A percentile compares a stretch with the other conserved stretches of the same genome.
These are phyloP conservation scores for Yponomeuta malinellus DNA, from an alignment of 2,888 invertebrate genomes.

Conservation along the genomic window DNA sequence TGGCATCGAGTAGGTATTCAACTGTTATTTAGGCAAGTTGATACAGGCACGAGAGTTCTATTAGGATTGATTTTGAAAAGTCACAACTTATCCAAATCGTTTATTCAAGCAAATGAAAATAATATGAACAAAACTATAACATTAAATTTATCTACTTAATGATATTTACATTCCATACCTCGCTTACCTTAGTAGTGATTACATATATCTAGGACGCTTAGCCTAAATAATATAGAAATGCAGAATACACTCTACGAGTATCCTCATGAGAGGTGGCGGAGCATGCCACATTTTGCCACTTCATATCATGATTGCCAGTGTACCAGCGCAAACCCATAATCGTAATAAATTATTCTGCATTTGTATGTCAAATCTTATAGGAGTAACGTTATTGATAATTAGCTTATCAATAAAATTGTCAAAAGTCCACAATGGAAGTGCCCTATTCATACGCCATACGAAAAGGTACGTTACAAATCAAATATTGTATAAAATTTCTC, in stretches of 20 bases:
- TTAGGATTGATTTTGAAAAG: conserved; percentile 28
- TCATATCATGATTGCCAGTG: neutral
- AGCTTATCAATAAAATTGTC: conserved; percentile 42
- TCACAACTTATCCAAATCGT: conserved; percentile 67
- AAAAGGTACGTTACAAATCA: neutral
- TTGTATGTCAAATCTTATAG: conserved; percentile 54
- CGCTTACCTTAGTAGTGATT: conserved; percentile 58
- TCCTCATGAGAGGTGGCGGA: neutral
- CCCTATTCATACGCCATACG: conserved; percentile 24
- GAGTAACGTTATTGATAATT: conserved; percentile 46
- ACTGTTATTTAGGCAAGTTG: too few relatives aligned
- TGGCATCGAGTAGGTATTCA: too few relatives aligned
- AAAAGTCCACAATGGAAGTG: conserved; percentile 38
- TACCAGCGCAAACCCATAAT: conserved; percentile 13
- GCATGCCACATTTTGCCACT: neutral
- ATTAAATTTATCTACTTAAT: conserved; percentile 76
- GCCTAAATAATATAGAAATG: conserved; percentile 51
- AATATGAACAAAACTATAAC: conserved; percentile 75
- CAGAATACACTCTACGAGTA: conserved; percentile 41
- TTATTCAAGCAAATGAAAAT: conserved; percentile 76
- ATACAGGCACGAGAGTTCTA: neutral
- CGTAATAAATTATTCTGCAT: conserved; percentile 57
- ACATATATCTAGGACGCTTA: conserved; percentile 60
- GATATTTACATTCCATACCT: conserved; percentile 73
- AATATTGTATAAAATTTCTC: neutral